phyloP scores from a whole-genome alignment of 1,140 invertebrate genomes.

The Formica selysi region DNA sequence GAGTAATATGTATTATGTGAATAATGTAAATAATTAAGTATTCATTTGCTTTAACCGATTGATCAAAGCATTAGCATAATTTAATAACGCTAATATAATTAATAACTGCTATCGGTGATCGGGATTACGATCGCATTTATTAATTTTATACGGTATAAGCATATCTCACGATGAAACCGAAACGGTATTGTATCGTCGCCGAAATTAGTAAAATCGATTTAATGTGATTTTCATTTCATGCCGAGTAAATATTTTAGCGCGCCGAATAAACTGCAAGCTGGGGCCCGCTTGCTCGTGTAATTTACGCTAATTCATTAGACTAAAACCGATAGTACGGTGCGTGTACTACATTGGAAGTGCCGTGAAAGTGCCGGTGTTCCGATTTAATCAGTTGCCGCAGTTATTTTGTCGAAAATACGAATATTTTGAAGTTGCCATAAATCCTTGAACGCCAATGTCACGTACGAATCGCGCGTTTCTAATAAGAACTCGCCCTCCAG shows the following conservation, averaged over 20 bases:
- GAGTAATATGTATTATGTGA: neutral
- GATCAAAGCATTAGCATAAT: slow-evolving; percentile 59
- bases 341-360: slow-evolving; percentile 46
- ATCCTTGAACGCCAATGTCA: slow-evolving; percentile 28
- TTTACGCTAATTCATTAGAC: slow-evolving; percentile 72
- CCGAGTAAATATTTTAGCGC: slow-evolving; percentile 54
- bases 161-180: neutral
- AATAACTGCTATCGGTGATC: slow-evolving; percentile 55
- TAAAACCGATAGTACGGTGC: slow-evolving; percentile 58
- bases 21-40: slow-evolving; percentile 48
- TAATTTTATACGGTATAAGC: slow-evolving; percentile 38
- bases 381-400: slow-evolving; percentile 57
- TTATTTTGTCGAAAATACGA: slow-evolving; percentile 52
- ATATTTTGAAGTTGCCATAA: slow-evolving; percentile 45
- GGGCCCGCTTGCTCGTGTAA: slow-evolving; percentile 26
- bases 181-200: slow-evolving; percentile 8
- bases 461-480: slow-evolving; percentile 28
- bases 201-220: slow-evolving; percentile 60
- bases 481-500: slow-evolving; percentile 41
- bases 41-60: slow-evolving; percentile 36
- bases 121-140: slow-evolving; percentile 51
- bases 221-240: slow-evolving; percentile 58
- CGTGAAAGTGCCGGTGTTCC: slow-evolving; percentile 24
- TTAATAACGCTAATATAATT: slow-evolving; percentile 58
- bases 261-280: slow-evolving; percentile 52